These are phyloP conservation scores for Cryptops parisi DNA, from an alignment of 2,888 invertebrate genomes.

Conservation along the genomic window DNA sequence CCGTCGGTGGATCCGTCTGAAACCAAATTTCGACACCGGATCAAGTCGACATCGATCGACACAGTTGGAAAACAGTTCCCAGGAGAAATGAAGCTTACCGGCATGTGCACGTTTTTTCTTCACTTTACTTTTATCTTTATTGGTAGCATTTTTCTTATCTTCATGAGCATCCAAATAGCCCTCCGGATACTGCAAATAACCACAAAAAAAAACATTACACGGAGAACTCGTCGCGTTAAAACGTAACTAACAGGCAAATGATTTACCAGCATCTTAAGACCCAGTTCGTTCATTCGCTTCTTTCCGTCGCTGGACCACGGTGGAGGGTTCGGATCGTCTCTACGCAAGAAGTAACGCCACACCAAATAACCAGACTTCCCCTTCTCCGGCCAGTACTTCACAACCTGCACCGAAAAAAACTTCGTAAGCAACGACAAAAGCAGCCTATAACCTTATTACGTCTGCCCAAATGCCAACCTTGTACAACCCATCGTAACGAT, in stretches of 20 bases:
- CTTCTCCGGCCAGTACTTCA: conserved; percentile 62
- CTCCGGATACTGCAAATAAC: conserved; percentile 46
- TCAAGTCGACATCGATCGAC: too few species aligned
- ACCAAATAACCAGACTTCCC: conserved; percentile 62
- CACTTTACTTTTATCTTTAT: conserved; percentile 22
- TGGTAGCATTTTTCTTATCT: conserved; percentile 32
- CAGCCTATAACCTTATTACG: background rate
- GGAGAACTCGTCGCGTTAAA: background rate
- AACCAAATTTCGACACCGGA: too few species aligned
- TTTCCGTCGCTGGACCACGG: conserved; percentile 63
- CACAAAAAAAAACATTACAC: background rate
- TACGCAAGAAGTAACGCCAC: conserved; percentile 58
- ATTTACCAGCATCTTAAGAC: conserved; percentile 29
- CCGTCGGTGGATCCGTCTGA: too few species aligned
- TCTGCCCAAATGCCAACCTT: conserved; percentile 36
- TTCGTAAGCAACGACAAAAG: background rate
- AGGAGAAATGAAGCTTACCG: conserved; percentile 34
- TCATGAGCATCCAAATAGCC: conserved; percentile 52
- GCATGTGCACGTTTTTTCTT: conserved; percentile 2
- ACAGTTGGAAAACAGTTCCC: too few species aligned
- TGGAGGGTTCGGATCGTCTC: conserved; percentile 62
- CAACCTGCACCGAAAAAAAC: conserved; percentile 36
- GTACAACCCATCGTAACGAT: conserved; percentile 68
- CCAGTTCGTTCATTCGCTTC: conserved; percentile 33
- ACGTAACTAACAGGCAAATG: too few species aligned